Conservation (phyloP, 2,113 vertebrate species). For the Crocuta crocuta region DNA sequence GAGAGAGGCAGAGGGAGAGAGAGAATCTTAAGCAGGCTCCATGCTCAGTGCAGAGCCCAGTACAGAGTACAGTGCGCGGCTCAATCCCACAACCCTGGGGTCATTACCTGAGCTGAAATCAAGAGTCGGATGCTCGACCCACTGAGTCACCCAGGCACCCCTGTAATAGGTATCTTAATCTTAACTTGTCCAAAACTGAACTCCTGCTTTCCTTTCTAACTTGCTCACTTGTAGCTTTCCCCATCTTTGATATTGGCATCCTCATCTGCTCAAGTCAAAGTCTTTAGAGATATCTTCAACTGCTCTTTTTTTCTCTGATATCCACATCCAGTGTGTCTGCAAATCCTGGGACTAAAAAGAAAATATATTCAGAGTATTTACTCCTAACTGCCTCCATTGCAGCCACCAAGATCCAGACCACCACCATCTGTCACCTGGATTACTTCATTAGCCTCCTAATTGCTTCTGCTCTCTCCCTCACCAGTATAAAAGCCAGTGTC, state of each 20-base stretch:
- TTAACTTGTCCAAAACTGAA: neutral
- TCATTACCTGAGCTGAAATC: too few relatives aligned
- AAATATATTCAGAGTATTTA: neutral
- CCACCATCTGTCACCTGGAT: neutral
- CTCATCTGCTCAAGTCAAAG: neutral
- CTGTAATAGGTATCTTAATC: neutral
- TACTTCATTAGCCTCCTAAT: too few relatives aligned
- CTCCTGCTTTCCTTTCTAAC: neutral
- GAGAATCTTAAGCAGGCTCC: too few relatives aligned
- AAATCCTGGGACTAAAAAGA: neutral
- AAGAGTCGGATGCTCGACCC: too few relatives aligned
- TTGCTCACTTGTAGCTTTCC: neutral
- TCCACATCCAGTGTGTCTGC: neutral
- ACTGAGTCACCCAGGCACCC: too few relatives aligned
- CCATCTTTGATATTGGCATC: neutral
- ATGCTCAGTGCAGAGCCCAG: too few relatives aligned
- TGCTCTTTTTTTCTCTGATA: neutral
- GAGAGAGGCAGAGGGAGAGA: too few relatives aligned
- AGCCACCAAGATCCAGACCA: neutral
- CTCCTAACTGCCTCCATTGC: neutral
- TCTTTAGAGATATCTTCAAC: neutral
- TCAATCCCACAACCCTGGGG: too few relatives aligned
- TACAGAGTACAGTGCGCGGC: too few relatives aligned
- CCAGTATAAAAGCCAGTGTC: neutral
- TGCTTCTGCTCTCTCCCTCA: neutral